A percentile compares a stretch with the other conserved stretches of the same genome.
Evolutionary conservation across 2,797 vertebrate genomes (phyloP).

Genomic region (Manis pentadactyla): DNA sequence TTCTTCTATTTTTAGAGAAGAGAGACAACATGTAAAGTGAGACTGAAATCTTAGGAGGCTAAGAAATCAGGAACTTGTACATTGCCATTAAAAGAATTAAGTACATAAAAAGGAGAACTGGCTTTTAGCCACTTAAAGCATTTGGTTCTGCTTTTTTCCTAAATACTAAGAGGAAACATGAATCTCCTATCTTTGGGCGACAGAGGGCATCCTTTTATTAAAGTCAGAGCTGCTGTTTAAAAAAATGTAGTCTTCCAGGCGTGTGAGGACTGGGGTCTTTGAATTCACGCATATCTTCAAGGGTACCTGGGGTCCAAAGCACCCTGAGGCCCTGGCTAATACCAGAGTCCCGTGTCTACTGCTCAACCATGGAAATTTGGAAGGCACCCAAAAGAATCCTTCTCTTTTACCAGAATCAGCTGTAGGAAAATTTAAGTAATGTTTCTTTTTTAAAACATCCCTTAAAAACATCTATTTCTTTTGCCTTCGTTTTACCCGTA

Average conservation of each 20-base stretch:
- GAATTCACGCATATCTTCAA: neutral
- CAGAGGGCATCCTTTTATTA: neutral
- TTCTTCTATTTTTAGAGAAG: neutral
- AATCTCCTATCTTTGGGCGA: neutral
- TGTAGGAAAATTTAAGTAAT: neutral
- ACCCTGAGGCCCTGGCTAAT: too few relatives aligned
- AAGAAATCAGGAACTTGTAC: neutral
- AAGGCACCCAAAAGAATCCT: neutral
- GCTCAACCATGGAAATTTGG: neutral
- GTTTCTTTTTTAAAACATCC: neutral
- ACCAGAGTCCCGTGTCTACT: neutral
- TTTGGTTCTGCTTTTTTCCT: conserved; percentile 34
- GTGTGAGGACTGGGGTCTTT: neutral
- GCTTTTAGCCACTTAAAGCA: neutral
- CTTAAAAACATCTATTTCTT: neutral
- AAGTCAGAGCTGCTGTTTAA: neutral
- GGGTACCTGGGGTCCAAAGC: neutral
- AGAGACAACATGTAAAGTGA: neutral
- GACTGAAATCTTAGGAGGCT: neutral
- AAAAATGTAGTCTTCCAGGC: neutral
- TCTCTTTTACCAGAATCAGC: neutral
- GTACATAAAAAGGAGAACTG: conserved; percentile 1
- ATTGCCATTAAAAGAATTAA: neutral
- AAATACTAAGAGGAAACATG: neutral
- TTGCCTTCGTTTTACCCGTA: neutral